Evolutionary conservation across 30 jellyfish, hydroid and myxozoan species (phyloP), one percentile per base, ranked within the genome.

Genomic region (Cassiopea xamachana): DNA sequence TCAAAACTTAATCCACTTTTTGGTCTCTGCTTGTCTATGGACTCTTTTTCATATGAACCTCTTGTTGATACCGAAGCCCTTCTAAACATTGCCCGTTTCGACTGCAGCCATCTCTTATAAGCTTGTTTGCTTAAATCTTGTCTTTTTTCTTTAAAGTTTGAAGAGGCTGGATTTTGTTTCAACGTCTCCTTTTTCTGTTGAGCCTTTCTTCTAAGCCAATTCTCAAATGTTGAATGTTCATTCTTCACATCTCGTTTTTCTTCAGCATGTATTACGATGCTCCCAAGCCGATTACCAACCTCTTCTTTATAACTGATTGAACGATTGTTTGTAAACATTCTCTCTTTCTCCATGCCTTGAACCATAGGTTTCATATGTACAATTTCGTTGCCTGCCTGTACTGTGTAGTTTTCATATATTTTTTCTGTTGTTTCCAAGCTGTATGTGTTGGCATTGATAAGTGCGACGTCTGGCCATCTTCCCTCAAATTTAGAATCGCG

Each of bases 151-250:
- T 68, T 60, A 62, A 27, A 78, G 17, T 16, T 48, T 46, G 77
- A 2, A 7, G 43, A 64, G 15, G 6, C 27, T 9, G 79, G 4
- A 19, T 9, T 69, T 45, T 67, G 89, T 60, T 79, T 85, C 7
- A 19, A 7, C 68, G 85, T 50, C 1, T 72, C 89, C 46, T 86
- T 77, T 46, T 70, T 77, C 68, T 91, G 91, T 15, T 69, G 60
- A 2, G 91, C n/a, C 55, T 91, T 91, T 72, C 84, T 46, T 17
- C 69, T 80, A 48, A 91, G 70, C 97, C 97, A 91, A 50, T 82
- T 69, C 69, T 90, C 90, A 88, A 82, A 90, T 16, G 93, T 75
- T 50, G 91, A 48, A 69, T 69, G 81, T 14, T 91, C 60, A 16
- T 55, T 75, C n/a, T 80, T 49, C 10, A 27, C 7, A n/a, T 51